phyloP scores from a whole-genome alignment of 2,888 invertebrate species.

The Ornithoptera alexandrae region DNA sequence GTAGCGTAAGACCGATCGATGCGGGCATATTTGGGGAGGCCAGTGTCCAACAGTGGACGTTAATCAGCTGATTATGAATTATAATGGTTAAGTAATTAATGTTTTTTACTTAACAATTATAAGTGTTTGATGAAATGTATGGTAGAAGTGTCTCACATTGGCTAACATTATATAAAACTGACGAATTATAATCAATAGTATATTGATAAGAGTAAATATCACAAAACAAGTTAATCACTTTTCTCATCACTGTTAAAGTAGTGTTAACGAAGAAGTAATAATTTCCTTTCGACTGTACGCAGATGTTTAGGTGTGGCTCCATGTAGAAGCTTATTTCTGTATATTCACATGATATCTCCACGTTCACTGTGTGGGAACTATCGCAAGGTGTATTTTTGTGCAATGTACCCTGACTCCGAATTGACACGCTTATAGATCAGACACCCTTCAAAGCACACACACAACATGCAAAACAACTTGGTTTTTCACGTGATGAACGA shows the following conservation, averaged over 20 bases:
- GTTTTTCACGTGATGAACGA: no score
- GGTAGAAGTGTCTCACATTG: no score
- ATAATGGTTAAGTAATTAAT: no score
- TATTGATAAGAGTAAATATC: neutral
- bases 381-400: constrained; percentile 9
- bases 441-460: neutral
- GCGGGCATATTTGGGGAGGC: no score
- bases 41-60: no score
- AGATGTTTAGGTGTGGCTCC: constrained; percentile 10
- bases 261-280: neutral
- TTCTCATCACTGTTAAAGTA: no score
- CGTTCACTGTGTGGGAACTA: constrained; percentile 12
- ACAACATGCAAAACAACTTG: neutral
- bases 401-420: neutral
- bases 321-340: neutral
- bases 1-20: no score
- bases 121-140: no score
- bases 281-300: constrained; percentile 13
- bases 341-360: constrained; percentile 15
- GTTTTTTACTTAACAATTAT: no score
- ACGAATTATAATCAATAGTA: neutral
- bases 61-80: no score
- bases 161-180: neutral
- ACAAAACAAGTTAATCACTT: no score
- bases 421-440: neutral